Conservation (phyloP, 2,797 vertebrate species). For the Spheniscus humboldti region DNA sequence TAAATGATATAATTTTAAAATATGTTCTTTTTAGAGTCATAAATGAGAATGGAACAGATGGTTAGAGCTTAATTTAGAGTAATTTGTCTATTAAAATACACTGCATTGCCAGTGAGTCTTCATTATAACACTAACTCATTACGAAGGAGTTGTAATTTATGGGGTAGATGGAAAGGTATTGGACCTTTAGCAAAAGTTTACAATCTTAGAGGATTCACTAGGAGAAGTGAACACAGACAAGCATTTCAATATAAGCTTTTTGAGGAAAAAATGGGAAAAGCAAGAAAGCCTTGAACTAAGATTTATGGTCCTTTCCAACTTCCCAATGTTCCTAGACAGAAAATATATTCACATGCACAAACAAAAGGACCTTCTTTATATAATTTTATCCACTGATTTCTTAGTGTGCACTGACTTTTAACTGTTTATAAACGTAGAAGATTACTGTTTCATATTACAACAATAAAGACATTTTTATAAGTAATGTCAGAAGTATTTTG, state of each 20-base stretch:
- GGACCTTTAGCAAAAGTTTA: constrained; percentile 59
- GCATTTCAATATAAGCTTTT: neutral
- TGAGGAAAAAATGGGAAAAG: neutral
- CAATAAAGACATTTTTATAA: neutral
- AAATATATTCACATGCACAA: neutral
- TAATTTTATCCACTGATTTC: neutral
- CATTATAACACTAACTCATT: constrained; percentile 51
- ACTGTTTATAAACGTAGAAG: neutral
- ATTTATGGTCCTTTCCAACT: neutral
- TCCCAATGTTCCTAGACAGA: neutral
- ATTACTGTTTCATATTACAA: neutral
- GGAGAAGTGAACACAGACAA: neutral
- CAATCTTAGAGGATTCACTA: neutral
- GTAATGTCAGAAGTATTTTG: neutral
- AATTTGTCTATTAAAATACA: constrained; percentile 73
- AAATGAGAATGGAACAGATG: constrained; percentile 72
- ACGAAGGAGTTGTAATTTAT: constrained; percentile 37
- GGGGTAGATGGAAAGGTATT: neutral
- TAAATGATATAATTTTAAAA: constrained; percentile 64
- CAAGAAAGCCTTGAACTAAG: neutral
- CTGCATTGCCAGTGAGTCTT: constrained; percentile 57
- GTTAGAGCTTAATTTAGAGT: constrained; percentile 68
- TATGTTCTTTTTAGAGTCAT: constrained; percentile 64
- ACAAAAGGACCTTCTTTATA: neutral
- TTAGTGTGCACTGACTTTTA: neutral